Evolutionary conservation across 1,140 invertebrate species (phyloP), one percentile per base, ranked within the genome.

Genomic region (Augochlora pura): DNA sequence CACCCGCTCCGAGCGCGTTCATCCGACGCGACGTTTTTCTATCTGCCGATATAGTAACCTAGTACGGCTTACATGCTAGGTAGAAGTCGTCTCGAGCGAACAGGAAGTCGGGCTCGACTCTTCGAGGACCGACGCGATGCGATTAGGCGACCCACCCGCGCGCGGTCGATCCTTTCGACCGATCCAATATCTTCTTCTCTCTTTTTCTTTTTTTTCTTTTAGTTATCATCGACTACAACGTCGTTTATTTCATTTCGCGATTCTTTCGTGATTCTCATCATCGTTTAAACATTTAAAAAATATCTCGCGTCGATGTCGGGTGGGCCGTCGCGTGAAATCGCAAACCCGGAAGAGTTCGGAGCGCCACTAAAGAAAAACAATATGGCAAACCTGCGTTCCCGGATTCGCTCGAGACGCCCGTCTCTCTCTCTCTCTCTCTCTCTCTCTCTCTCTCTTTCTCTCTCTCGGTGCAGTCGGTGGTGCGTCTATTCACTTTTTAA

Each of bases 61-160:
- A 84, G 63, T 84, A 80, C 60, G 71, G 46, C 82, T 85, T 85
- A 85, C 1, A 76, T 21, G 27, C 82, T 84, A 84, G 73, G 68
- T 84, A 84, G 73, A 64, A 65, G 39, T n/a, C 81, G 82, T 84
- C 82, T 74, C 69, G 83, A 85, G 63, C 82, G 82, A 85, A 85
- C 73, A 32, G 59, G 52, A 60, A 6, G 10, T 16, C 2, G 18
- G 25, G 16, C 42, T 32, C 25, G 39, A 69, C 39, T 69, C 65
- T 18, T 69, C 74, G 54, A 46, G 54, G 57, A 49, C 27, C 57
- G 23, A 25, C 25, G 7, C 14, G 46, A 7, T 70, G 42, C 42
- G 42, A 14, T 6, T 16, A 1, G 1, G 49, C 12, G 49, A 21
- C 3, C 49, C 18, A 21, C 16, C 49, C 2, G 18, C 18, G 18